Evolutionary conservation across 2,113 vertebrate genomes (phyloP).

Genomic region (Danionella cerebrum): DNA sequence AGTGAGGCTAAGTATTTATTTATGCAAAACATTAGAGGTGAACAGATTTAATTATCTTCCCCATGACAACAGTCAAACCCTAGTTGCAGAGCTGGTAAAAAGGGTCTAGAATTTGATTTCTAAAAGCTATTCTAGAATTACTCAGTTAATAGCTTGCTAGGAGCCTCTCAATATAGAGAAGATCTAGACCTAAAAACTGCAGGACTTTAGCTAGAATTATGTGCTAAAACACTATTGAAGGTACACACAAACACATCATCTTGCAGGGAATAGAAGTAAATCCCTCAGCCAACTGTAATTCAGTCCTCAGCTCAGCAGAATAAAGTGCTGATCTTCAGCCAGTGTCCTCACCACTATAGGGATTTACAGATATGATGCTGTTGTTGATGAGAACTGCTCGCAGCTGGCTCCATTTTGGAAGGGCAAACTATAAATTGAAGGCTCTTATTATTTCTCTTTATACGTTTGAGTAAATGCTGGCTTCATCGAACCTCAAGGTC

Average conservation of each 20-base stretch:
- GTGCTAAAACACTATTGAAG: background rate
- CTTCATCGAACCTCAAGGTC: background rate
- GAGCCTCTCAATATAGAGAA: background rate
- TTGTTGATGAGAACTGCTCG: background rate
- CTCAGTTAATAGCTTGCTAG: background rate
- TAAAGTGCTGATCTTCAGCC: conserved; percentile 3
- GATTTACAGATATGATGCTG: conserved; percentile 16
- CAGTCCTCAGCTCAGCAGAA: background rate
- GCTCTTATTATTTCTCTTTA: background rate
- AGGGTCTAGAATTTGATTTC: background rate
- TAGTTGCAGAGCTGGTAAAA: background rate
- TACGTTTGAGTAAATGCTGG: conserved; percentile 9
- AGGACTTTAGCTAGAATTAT: background rate
- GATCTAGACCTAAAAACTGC: background rate
- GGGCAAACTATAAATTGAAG: background rate
- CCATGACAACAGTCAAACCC: background rate
- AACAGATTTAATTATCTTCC: background rate
- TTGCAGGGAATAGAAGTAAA: background rate
- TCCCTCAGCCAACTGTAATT: conserved; percentile 6
- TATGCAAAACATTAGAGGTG: background rate
- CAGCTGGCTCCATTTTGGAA: background rate
- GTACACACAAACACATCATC: background rate
- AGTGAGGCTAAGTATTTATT: background rate
- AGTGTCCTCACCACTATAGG: background rate
- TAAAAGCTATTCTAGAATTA: background rate